These are phyloP conservation scores for Epizoanthus rinbou DNA, from an alignment of 92 coral and sea anemone species.

Conservation along the genomic window DNA sequence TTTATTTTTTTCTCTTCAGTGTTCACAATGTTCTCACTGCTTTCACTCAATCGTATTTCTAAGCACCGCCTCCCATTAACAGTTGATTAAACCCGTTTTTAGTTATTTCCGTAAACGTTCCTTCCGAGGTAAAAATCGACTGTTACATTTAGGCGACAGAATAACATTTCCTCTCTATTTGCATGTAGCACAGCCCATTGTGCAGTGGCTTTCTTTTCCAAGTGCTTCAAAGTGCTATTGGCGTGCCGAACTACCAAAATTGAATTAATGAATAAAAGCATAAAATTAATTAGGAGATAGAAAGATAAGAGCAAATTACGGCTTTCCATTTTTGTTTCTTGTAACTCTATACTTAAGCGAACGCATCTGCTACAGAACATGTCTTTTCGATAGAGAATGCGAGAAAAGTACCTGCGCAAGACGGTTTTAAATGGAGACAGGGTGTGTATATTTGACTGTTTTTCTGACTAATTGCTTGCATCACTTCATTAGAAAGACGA, in stretches of 20 bases:
- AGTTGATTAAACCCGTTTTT: slow-evolving; percentile 21
- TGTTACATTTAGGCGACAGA: not conserved
- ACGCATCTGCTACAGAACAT: slow-evolving; percentile 7
- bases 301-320: slow-evolving; percentile 36
- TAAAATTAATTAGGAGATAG: slow-evolving; percentile 85
- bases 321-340: slow-evolving; percentile 16
- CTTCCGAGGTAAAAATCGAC: slow-evolving; percentile 10
- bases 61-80: slow-evolving; percentile 42
- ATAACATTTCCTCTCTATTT: too few relatives aligned
- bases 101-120: slow-evolving; percentile 21
- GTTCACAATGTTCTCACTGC: not conserved
- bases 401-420: not conserved
- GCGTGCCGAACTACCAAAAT: slow-evolving; percentile 26
- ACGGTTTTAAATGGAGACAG: not conserved
- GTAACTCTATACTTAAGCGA: slow-evolving; percentile 37
- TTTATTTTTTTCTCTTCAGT: not conserved
- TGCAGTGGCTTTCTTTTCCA: not conserved
- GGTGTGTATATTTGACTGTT: slow-evolving; percentile 56
- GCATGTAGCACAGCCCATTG: not conserved
- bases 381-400: not conserved
- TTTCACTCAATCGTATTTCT: slow-evolving; percentile 37
- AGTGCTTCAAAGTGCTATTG: not conserved
- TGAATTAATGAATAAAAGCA: slow-evolving; percentile 46
- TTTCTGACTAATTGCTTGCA: slow-evolving; percentile 60
- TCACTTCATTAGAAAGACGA: slow-evolving; percentile 67